A percentile compares a stretch with the other conserved stretches of the same genome.
Evolutionary conservation across 2,113 vertebrate species (phyloP).

Genomic region (Alouatta palliata): DNA sequence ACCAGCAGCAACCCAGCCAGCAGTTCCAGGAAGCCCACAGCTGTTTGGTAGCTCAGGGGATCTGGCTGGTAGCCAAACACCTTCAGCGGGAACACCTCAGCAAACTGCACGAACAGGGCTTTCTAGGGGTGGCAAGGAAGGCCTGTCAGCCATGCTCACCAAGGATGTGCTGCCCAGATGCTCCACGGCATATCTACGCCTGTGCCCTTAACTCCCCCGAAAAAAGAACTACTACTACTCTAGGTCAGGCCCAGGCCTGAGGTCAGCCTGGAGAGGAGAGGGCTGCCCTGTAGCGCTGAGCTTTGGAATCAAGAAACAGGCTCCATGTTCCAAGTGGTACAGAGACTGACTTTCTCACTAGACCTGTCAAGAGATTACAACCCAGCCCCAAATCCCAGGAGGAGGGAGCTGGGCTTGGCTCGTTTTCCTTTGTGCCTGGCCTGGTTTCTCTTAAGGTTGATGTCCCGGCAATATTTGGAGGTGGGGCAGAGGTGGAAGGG

Average conservation of each 20-base stretch:
- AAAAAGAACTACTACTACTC: neutral
- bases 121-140: slow-evolving; percentile 71
- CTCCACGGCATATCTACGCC: neutral
- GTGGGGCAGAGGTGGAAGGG: neutral
- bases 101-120: slow-evolving; percentile 82
- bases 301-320: neutral
- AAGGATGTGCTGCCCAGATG: neutral
- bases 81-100: slow-evolving; percentile 85
- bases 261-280: neutral
- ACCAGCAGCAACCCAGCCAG: slow-evolving; percentile 83
- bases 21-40: slow-evolving; percentile 85
- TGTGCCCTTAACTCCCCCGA: neutral
- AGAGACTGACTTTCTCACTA: neutral
- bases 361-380: neutral
- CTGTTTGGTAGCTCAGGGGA: slow-evolving; percentile 78
- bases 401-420: neutral
- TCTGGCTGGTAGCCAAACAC: slow-evolving; percentile 80
- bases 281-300: neutral
- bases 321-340: neutral
- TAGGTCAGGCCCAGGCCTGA: neutral
- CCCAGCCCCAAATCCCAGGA: neutral
- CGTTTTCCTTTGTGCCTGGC: neutral
- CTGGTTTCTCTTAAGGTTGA: neutral
- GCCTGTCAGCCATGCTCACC: neutral
- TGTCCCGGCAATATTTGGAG: neutral